Percentiles rank a stretch among this genome's conserved stretches.
These are phyloP conservation scores for Drosophila elegans DNA, from an alignment of 1,140 invertebrate genomes.

Conservation along the genomic window DNA sequence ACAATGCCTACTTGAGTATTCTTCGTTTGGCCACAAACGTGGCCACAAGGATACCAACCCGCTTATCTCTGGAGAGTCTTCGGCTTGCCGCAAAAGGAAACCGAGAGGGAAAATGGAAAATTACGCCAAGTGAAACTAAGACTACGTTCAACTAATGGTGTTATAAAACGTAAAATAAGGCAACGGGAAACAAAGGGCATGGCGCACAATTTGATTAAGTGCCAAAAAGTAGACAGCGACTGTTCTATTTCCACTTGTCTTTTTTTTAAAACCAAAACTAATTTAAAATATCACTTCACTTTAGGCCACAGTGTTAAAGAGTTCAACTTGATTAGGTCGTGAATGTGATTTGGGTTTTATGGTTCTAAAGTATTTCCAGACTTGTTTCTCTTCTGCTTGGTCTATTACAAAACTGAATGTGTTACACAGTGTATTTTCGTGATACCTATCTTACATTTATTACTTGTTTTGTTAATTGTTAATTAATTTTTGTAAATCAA, in stretches of 20 bases:
- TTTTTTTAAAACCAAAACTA: not conserved
- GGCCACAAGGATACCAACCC: conserved; percentile 44
- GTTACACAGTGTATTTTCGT: too few relatives aligned
- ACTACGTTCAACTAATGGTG: conserved; percentile 59
- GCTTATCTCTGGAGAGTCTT: conserved; percentile 55
- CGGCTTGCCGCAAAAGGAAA: conserved; percentile 25
- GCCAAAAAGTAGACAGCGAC: conserved; percentile 39
- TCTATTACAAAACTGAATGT: too few relatives aligned
- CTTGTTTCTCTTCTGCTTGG: too few relatives aligned
- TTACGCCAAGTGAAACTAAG: conserved; percentile 54
- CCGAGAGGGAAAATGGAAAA: conserved; percentile 64
- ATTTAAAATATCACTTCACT: conserved; percentile 5
- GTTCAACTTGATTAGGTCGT: conserved; percentile 43
- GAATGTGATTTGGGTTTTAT: conserved; percentile 5
- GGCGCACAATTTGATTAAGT: conserved; percentile 73
- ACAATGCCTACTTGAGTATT: conserved; percentile 14
- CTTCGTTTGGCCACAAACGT: conserved; percentile 23
- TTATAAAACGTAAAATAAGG: conserved; percentile 40
- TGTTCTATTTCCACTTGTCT: conserved; percentile 7
- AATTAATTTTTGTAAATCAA: too few relatives aligned
- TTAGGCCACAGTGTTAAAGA: conserved; percentile 7
- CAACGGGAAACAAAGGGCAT: conserved; percentile 19
- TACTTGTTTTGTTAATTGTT: too few relatives aligned
- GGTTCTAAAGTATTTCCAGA: too few relatives aligned
- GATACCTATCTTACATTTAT: too few relatives aligned